These are phyloP conservation scores for Lemur catta DNA, from an alignment of 2,797 vertebrate genomes.

Conservation along the genomic window DNA sequence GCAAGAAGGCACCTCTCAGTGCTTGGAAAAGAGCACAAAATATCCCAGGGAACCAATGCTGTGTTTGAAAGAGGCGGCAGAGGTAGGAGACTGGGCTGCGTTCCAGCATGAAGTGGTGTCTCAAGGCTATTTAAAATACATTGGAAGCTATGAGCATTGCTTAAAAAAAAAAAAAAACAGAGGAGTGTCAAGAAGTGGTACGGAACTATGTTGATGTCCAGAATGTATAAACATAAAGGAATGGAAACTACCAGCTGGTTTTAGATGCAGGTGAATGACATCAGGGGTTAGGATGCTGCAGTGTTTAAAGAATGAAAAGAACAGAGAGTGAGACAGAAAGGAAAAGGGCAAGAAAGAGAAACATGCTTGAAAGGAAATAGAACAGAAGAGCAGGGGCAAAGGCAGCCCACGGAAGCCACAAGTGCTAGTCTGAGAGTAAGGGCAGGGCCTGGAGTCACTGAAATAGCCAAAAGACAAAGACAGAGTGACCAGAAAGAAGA, in stretches of 20 bases:
- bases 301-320: conserved; percentile 30
- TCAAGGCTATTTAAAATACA: conserved; percentile 20
- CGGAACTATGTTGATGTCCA: background rate
- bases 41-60: background rate
- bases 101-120: background rate
- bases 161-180: background rate
- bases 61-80: background rate
- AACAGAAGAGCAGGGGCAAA: background rate
- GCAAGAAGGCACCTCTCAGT: conserved; percentile 3
- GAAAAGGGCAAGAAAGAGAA: background rate
- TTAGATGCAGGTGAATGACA: background rate
- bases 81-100: background rate
- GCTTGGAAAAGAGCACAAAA: background rate
- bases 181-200: background rate
- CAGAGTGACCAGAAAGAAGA: background rate
- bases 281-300: background rate
- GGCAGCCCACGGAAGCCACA: background rate
- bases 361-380: background rate
- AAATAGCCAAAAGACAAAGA: background rate
- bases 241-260: background rate
- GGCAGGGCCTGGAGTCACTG: background rate
- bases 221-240: background rate
- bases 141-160: background rate
- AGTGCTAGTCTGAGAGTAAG: background rate
- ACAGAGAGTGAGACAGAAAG: background rate